Base-by-base conservation (phyloP, 2,113 vertebrate genomes). In the Xiphophorus couchianus region DNA sequence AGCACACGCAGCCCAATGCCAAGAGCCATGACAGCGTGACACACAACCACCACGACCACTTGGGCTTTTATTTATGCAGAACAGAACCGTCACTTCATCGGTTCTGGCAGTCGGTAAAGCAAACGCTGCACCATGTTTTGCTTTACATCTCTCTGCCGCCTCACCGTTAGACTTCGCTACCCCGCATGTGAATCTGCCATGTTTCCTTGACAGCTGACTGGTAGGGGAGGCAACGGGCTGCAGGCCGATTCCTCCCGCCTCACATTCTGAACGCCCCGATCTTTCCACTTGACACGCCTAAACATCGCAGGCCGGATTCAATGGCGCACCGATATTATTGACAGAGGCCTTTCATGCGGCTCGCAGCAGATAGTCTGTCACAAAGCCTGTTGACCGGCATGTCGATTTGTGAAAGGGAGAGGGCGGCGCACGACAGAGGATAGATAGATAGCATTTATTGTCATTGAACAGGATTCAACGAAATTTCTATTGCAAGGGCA, bases 301-400 rank as follows among this genome's bases (percentile, higher is more conserved):
- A 86, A 83, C 86, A 81, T 61, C 81, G 78, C 86, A 86, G 67
- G 81, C 75, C 48, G 73, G 80, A 85, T 91, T 90, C 82, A 88
- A 86, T 82, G 66, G 82, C 3, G 58, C 79, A 73, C 63, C 71
- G 13, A 88, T 90, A 84, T 74, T 91, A 90, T 89, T 88, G 91
- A 88, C 89, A 83, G 83, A 84, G 73, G 86, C 88, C 78, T 88
- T 88, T 83, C 78, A 86, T 83, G 85, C 91, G 71, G 84, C 87
- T 84, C 84, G 68, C 86, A 84, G 81, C 72, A 63, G 73, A 72
- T 74, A 84, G 78, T 90, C 87, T 86, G 87, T 86, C 89, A 89
- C 88, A 84, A 82, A 88, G 89, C 70, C 89, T 77, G 85, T 83
- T 91, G 85, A 80, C 82, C 85, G 68, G 72, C 63, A 37, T 85